phyloP scores from a whole-genome alignment of 2,888 invertebrate species.

The Caenorhabditis zanzibari region DNA sequence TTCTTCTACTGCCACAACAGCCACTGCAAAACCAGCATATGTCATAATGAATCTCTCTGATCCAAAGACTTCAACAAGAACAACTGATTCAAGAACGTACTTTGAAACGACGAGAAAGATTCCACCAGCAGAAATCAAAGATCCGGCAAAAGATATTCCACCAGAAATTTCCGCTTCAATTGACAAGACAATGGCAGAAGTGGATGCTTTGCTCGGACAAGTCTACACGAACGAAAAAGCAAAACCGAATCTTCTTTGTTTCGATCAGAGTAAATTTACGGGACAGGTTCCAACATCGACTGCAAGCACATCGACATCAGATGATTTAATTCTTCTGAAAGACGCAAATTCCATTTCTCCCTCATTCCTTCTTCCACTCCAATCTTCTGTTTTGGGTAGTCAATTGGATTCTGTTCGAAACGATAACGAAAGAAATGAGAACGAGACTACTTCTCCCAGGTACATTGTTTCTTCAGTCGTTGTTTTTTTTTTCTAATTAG shows the following conservation, averaged over 20 bases:
- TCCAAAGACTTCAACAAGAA: constrained; percentile 25
- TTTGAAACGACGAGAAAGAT: constrained; percentile 22
- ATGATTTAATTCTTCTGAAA: constrained; percentile 47
- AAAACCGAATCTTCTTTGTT: constrained; percentile 74
- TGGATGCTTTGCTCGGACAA: constrained; percentile 69
- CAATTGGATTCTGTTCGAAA: constrained; percentile 57
- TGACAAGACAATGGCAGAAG: constrained; percentile 72
- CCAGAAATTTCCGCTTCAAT: constrained; percentile 68
- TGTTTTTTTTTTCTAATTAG: too few species aligned
- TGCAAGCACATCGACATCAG: constrained; percentile 46
- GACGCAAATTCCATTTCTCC: constrained; percentile 53
- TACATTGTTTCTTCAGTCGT: too few species aligned
- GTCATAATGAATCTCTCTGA: constrained; percentile 58
- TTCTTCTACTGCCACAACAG: constrained; percentile 26
- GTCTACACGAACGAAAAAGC: constrained; percentile 73
- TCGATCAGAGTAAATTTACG: constrained; percentile 61
- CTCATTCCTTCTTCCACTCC: constrained; percentile 64
- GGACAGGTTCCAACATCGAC: constrained; percentile 15
- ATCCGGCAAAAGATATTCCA: constrained; percentile 62
- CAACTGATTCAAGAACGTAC: constrained; percentile 42
- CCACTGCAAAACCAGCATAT: constrained; percentile 47
- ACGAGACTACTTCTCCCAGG: constrained; percentile 59
- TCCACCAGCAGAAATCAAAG: constrained; percentile 34
- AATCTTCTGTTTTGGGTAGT: constrained; percentile 60
- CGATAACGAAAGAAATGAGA: constrained; percentile 56